These are phyloP conservation scores for Cryptotermes secundus DNA, from an alignment of 1,140 invertebrate genomes.

Conservation along the genomic window DNA sequence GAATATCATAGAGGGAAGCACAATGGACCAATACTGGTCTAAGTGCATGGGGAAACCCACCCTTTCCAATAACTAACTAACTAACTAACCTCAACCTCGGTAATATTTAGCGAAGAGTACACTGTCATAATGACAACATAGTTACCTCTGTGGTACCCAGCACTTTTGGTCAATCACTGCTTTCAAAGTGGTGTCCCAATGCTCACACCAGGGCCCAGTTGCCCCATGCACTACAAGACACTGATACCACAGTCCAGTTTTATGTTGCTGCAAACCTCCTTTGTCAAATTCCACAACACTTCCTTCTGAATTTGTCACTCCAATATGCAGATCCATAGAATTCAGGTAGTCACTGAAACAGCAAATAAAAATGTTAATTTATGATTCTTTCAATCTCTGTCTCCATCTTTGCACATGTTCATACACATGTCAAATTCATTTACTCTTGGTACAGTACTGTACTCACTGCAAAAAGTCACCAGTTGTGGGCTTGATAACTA, in stretches of 20 bases:
- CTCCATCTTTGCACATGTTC: not conserved
- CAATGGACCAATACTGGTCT: too few species aligned
- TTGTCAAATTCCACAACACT: constrained; percentile 75
- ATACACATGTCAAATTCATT: too few species aligned
- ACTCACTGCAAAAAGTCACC: constrained; percentile 80
- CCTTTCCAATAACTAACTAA: too few species aligned
- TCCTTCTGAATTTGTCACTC: constrained; percentile 72
- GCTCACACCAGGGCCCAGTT: constrained; percentile 65
- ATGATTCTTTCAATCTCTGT: not conserved
- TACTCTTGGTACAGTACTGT: constrained; percentile 24
- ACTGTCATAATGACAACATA: not conserved
- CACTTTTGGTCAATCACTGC: constrained; percentile 61
- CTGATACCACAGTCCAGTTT: constrained; percentile 63
- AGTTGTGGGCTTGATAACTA: constrained; percentile 75
- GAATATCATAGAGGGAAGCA: too few species aligned
- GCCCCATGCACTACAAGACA: constrained; percentile 63
- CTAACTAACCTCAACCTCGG: too few species aligned
- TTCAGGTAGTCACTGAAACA: constrained; percentile 68
- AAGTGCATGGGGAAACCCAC: too few species aligned
- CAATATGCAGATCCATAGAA: constrained; percentile 78
- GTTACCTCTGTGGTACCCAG: constrained; percentile 64
- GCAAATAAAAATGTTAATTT: not conserved
- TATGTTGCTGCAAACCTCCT: constrained; percentile 59
- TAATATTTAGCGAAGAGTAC: too few species aligned
- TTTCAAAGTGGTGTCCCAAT: constrained; percentile 72